phyloP scores from a whole-genome alignment of 2,797 vertebrate species.

The Tarsius wallacei region DNA sequence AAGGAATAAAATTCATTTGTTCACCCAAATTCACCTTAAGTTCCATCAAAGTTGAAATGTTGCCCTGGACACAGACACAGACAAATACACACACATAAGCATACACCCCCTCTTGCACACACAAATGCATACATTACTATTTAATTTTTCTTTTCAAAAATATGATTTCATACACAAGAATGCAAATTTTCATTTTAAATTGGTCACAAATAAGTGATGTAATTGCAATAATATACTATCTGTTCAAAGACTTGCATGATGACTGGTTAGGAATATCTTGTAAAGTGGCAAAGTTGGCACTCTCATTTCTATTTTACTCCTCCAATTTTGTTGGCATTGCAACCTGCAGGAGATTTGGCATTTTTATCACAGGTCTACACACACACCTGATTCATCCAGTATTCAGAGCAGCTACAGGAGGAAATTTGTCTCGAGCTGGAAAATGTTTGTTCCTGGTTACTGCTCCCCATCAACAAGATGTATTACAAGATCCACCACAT shows the following conservation, averaged over 20 bases:
- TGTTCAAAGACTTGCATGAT: neutral
- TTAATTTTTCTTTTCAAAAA: neutral
- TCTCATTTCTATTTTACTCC: neutral
- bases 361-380: neutral
- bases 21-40: neutral
- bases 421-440: neutral
- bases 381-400: neutral
- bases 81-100: neutral
- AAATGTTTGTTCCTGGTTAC: neutral
- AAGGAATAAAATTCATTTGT: neutral
- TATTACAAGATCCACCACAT: neutral
- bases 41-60: neutral
- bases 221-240: neutral
- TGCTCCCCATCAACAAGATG: neutral
- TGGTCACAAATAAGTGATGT: neutral
- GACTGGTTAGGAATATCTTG: neutral
- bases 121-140: neutral
- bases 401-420: neutral
- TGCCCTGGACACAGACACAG: neutral
- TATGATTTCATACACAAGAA: neutral
- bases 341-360: neutral
- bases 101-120: accelerated
- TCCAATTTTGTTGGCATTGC: neutral
- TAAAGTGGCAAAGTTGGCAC: neutral
- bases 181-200: neutral